Conservation (phyloP, 2,113 vertebrate genomes). For the Cyanoderma ruficeps region DNA sequence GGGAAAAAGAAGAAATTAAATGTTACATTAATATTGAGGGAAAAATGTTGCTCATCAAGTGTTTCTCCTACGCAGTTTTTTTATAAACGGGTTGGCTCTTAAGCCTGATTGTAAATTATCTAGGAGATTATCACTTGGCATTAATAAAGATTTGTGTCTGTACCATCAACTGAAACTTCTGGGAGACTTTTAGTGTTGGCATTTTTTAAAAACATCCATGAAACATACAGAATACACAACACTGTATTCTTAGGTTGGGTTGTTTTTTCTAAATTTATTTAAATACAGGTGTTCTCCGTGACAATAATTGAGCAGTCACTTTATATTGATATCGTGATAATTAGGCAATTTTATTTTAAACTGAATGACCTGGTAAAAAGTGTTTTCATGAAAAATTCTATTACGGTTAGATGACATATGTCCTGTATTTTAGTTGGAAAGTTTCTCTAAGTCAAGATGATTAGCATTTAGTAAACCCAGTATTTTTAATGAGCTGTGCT, state of each 20-base stretch:
- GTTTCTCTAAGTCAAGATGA: background rate
- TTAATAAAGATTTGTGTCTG: background rate
- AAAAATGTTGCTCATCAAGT: slow-evolving; percentile 10
- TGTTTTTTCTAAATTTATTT: background rate
- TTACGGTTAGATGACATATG: background rate
- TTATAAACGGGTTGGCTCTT: background rate
- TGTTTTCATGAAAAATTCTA: background rate
- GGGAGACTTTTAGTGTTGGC: background rate
- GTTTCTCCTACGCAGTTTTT: slow-evolving; percentile 2
- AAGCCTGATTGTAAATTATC: background rate
- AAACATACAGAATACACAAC: background rate
- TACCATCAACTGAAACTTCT: background rate
- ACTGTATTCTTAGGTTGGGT: background rate
- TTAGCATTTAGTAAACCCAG: background rate
- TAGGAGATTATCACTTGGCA: background rate
- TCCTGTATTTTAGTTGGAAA: background rate
- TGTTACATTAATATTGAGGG: slow-evolving; percentile 21
- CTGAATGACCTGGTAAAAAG: background rate
- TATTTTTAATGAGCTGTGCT: background rate
- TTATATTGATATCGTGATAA: background rate
- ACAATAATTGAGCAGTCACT: background rate
- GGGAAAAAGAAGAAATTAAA: background rate
- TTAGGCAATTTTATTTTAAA: background rate
- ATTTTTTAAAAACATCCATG: background rate
- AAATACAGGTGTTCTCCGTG: background rate